phyloP scores from a whole-genome alignment of 35 echinoderm and acorn worm species.

The Chiridota heheva region DNA sequence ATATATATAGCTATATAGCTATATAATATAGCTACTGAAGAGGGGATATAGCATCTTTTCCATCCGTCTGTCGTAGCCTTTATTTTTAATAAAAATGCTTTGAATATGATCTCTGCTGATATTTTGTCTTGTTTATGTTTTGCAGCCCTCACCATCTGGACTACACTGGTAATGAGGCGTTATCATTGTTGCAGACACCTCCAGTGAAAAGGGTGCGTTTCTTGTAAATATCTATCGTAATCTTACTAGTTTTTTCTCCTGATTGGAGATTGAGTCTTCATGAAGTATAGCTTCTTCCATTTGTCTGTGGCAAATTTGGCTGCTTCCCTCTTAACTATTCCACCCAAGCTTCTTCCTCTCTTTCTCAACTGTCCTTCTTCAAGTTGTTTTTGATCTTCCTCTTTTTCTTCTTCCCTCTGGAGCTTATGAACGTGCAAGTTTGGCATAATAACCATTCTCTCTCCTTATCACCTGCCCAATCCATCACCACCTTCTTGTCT shows the following conservation, averaged over 20 bases:
- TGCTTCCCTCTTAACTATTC: neutral
- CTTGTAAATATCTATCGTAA: neutral
- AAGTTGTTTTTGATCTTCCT: too few species aligned
- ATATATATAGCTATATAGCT: too few species aligned
- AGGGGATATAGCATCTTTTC: too few species aligned
- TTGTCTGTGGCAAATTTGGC: neutral
- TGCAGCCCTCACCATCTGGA: constrained; percentile 16
- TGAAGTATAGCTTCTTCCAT: neutral
- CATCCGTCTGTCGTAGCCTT: neutral
- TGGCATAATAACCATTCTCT: too few species aligned
- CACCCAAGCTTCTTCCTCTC: too few species aligned
- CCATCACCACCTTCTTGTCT: neutral
- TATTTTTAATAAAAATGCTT: neutral
- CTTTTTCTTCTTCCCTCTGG: neutral
- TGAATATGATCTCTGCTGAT: neutral
- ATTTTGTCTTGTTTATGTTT: neutral
- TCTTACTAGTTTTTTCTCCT: too few species aligned
- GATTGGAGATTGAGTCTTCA: too few species aligned
- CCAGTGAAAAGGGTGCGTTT: constrained; percentile 62
- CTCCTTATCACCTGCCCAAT: too few species aligned
- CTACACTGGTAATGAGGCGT: constrained; percentile 68
- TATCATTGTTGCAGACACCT: constrained; percentile 90
- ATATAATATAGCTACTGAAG: too few species aligned
- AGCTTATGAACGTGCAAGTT: neutral
- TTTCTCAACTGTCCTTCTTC: too few species aligned